phyloP scores from a whole-genome alignment of 2,888 invertebrate genomes.

The Drosophila multiciliata region DNA sequence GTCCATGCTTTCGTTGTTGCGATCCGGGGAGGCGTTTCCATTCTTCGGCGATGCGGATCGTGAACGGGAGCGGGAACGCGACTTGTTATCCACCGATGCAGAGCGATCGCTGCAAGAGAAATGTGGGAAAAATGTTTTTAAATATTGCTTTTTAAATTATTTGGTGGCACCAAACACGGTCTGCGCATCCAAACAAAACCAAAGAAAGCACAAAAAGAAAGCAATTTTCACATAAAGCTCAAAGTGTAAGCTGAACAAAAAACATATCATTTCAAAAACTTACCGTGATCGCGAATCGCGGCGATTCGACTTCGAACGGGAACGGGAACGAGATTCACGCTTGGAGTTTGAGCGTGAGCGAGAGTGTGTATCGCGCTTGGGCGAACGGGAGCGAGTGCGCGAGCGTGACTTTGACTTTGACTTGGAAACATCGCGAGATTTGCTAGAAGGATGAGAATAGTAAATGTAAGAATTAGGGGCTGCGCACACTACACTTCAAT shows the following conservation, averaged over 20 bases:
- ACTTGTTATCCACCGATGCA: slow-evolving; percentile 89
- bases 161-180: slow-evolving; percentile 52
- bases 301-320: slow-evolving; percentile 85
- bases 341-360: slow-evolving; percentile 84
- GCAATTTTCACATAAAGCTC: slow-evolving; percentile 40
- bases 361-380: slow-evolving; percentile 84
- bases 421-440: slow-evolving; percentile 88
- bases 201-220: slow-evolving; percentile 78
- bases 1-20: slow-evolving; percentile 86
- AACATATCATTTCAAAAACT: slow-evolving; percentile 33
- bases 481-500: neutral
- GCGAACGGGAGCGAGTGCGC: slow-evolving; percentile 87
- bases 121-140: slow-evolving; percentile 32
- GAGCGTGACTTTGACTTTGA: slow-evolving; percentile 88
- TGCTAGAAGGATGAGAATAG: slow-evolving; percentile 83
- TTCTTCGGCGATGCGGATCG: slow-evolving; percentile 86
- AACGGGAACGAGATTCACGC: slow-evolving; percentile 85
- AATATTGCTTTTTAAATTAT: slow-evolving; percentile 29
- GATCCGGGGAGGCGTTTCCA: slow-evolving; percentile 86
- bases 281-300: slow-evolving; percentile 86
- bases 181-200: slow-evolving; percentile 71
- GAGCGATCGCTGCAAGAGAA: slow-evolving; percentile 87
- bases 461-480: neutral
- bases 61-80: slow-evolving; percentile 86
- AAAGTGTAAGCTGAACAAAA: slow-evolving; percentile 5